Percentiles rank a stretch among this genome's conserved stretches.
These are phyloP conservation scores for Eriocheir sinensis DNA, from an alignment of 1,140 invertebrate species.

Conservation along the genomic window DNA sequence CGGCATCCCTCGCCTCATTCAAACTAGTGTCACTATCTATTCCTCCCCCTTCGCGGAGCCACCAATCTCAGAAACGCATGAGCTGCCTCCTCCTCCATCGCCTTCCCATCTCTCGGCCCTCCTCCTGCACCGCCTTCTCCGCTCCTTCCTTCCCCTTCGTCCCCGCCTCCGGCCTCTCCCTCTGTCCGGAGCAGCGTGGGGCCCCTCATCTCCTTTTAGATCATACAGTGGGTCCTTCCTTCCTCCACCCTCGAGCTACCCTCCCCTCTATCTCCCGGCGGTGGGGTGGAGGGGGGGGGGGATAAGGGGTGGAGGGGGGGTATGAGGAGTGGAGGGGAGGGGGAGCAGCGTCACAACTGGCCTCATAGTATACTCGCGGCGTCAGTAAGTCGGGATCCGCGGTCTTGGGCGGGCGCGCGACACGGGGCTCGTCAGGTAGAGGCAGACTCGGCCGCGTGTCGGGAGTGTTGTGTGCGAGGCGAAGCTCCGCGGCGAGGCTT, in stretches of 20 bases:
- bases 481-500: too few relatives aligned
- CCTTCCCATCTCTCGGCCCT: too few relatives aligned
- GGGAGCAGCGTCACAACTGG: constrained; percentile 49
- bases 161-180: not conserved
- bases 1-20: not conserved
- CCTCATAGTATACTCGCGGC: constrained; percentile 59
- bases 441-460: not conserved
- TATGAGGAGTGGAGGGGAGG: not conserved
- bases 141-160: not conserved
- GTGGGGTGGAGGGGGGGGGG: constrained; percentile 27
- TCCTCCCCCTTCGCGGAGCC: not conserved
- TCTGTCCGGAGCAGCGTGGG: not conserved
- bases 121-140: too few relatives aligned
- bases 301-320: not conserved
- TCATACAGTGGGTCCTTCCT: constrained; percentile 12
- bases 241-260: not conserved
- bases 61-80: constrained; percentile 21
- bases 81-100: too few relatives aligned
- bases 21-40: not conserved
- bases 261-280: not conserved
- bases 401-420: constrained; percentile 60
- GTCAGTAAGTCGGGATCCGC: constrained; percentile 67
- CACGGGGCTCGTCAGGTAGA: constrained; percentile 46
- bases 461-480: constrained; percentile 31
- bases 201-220: not conserved